Evolutionary conservation across 1,140 invertebrate genomes (phyloP), one percentile per base, ranked within the genome.

Genomic region (Heliconius melpomene): DNA sequence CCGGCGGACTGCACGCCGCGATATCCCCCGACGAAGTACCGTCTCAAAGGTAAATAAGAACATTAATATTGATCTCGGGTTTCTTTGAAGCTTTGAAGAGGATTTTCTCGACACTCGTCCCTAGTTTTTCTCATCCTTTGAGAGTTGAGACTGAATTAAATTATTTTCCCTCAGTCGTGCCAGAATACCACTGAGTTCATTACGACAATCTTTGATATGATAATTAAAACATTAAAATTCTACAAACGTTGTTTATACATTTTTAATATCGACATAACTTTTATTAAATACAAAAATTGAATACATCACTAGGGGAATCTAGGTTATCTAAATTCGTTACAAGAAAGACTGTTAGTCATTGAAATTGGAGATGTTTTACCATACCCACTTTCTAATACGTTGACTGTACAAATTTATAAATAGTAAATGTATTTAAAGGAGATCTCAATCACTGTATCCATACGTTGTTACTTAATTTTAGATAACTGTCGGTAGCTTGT

Each of bases 11-110:
- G 79, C 85, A 83, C 60, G 82, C 81, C 79, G 83, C 75, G 84
- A 81, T 84, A 87, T 88, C 87, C 83, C 88, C n/a, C n/a, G n/a
- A n/a, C n/a, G n/a, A n/a, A n/a, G 80, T 85, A 84, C 82, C 86
- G 84, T 88, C 84, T 90, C 90, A 93, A 93, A 91, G 88, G 89
- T 90, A 93, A 91, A 93, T 89, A 93, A 91, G 88, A 86, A 83
- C 89, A 92, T 94, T 93, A 93, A 92, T 93, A 94, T 93, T 93
- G 91, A 94, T 93, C 91, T 85, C 86, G 86, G 81, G 87, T 86
- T 90, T 89, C 91, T 90, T 89, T 89, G 88, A 89, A 85, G 86
- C 87, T 91, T 90, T 90, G 87, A 91, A 90, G 84, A 87, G 82
- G 85, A 90, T 91, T 88, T 89, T 89, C 87, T 87, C 85, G 83